Base-by-base conservation (phyloP, 2,797 vertebrate genomes). In the Argya squamiceps region DNA sequence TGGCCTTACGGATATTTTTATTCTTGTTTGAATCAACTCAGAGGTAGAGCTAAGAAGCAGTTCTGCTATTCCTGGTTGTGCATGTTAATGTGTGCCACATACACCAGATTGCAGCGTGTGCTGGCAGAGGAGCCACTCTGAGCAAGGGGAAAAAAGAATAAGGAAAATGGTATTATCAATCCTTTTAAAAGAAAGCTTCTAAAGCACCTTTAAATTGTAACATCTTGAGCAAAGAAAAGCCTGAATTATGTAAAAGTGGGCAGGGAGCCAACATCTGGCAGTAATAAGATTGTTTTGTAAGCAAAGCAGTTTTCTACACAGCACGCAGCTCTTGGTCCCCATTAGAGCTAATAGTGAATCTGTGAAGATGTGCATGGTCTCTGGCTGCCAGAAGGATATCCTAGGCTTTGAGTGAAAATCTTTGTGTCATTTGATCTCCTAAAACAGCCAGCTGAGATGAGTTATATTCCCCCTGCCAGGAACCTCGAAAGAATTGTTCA, bases 201-300 rank as follows among this genome's bases (percentile, higher is more conserved):
- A 93, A 97, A 96, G 55, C 95, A 95, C 89, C 94, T 98, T 98
- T 96, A 97, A 98, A 96, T 94, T 96, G 95, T 96, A 97, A 97
- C 95, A 97, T 97, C 97, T 97, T 97, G 96, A 96, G 93, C 62
- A 94, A 93, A 97, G 96, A 94, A 96, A 97, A 96, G 92, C 37
- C 93, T 92, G 96, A 97, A 97, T 97, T 97, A 97, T 97, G 97
- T 97, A 96, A 97, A 97, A 97, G 88, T 8, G 26, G 98, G 97
- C 97, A 92, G 71, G 76, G 26, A 81, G 97, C 97, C 97, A 97
- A 98, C 98, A 98, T 98, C 98, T 98, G 98, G 98, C 96, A 98
- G 73, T 93, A 97, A 97, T 98, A 97, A 97, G 78, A 82, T 92
- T 97, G 97, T 97, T 98, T 97, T 96, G 97, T 97, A 97, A 98